Evolutionary conservation across 2,113 vertebrate genomes (phyloP).

Genomic region (Pandion haliaetus): DNA sequence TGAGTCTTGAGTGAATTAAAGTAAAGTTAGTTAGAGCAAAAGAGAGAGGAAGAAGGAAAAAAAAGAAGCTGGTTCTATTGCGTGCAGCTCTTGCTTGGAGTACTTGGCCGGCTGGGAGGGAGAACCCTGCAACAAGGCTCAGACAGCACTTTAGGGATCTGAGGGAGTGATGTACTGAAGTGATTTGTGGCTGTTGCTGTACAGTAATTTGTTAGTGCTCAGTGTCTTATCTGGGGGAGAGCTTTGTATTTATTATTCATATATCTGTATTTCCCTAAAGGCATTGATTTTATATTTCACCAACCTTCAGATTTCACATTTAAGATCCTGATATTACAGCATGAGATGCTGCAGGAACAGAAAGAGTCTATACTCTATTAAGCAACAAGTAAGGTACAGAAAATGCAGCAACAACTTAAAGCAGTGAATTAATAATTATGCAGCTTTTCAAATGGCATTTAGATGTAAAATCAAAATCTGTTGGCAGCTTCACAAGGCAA

Average conservation of each 20-base stretch:
- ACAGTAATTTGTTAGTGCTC: not conserved
- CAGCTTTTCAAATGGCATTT: not conserved
- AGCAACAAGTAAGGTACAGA: not conserved
- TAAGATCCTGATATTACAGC: not conserved
- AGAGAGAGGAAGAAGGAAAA: not conserved
- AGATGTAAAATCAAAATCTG: not conserved
- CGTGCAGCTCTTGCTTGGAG: not conserved
- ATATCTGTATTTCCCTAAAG: not conserved
- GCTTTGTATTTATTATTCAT: not conserved
- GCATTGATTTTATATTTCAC: not conserved
- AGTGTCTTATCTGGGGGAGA: not conserved
- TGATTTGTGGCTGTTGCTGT: not conserved
- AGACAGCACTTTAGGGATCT: not conserved
- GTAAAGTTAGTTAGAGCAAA: not conserved
- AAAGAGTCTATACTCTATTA: not conserved
- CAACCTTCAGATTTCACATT: not conserved
- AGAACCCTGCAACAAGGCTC: not conserved
- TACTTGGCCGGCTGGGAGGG: accelerated
- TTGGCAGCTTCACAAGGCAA: not conserved
- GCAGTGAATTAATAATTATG: not conserved
- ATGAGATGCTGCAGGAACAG: not conserved
- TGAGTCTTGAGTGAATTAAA: not conserved
- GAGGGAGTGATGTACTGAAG: not conserved
- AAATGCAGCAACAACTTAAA: not conserved
- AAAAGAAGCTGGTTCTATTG: not conserved